Conservation (phyloP, 2,888 invertebrate genomes). For the Rotaria socialis region DNA sequence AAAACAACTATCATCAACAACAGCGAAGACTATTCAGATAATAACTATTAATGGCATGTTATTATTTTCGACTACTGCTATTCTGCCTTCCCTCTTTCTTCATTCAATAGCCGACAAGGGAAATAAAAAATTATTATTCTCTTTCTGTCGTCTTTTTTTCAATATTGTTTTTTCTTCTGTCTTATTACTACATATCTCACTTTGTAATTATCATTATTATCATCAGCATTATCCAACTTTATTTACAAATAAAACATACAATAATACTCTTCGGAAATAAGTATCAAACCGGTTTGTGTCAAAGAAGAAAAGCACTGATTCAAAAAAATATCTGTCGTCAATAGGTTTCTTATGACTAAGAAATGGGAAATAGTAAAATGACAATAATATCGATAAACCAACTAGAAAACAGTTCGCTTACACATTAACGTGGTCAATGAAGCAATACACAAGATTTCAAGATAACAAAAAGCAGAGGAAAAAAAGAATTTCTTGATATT, state of each 20-base stretch:
- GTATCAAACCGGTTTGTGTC: too few relatives aligned
- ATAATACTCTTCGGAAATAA: too few relatives aligned
- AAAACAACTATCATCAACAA: background rate
- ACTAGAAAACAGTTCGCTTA: background rate
- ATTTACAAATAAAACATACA: background rate
- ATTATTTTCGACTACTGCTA: slow-evolving; percentile 2
- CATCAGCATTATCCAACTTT: background rate
- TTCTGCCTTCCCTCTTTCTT: background rate
- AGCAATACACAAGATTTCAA: background rate
- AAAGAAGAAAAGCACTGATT: too few relatives aligned
- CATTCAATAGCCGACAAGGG: background rate
- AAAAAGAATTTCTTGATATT: background rate
- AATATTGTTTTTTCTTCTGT: background rate
- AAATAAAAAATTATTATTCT: slow-evolving; percentile 1
- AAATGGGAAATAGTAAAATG: background rate
- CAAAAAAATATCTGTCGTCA: background rate
- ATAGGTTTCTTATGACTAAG: background rate
- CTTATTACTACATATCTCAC: background rate
- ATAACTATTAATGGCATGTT: slow-evolving; percentile 23
- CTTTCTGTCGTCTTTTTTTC: background rate
- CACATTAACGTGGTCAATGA: background rate
- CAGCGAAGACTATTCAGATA: background rate
- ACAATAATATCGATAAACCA: background rate
- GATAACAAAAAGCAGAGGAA: background rate
- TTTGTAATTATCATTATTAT: background rate